Evolutionary conservation across 30 jellyfish, hydroid and myxozoan species (phyloP).

Genomic region (Chrysaora quinquecirrha): DNA sequence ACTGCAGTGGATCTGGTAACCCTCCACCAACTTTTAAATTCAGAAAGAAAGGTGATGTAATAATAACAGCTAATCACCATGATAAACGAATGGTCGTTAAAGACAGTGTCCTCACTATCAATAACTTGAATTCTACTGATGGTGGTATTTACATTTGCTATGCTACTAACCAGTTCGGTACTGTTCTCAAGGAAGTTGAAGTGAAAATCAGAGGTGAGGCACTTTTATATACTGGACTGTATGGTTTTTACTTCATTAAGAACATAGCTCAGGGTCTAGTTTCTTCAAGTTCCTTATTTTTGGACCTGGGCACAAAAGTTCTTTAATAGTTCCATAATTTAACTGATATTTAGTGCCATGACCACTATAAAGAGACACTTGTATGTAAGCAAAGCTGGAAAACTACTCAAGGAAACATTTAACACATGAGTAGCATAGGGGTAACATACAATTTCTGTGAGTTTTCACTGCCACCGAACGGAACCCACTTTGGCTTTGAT

Average conservation of each 20-base stretch:
- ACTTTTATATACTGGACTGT: background rate
- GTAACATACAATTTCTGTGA: too few species aligned
- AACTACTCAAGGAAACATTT: too few species aligned
- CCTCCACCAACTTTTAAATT: conserved; percentile 82
- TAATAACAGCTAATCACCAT: conserved; percentile 13
- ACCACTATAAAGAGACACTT: too few species aligned
- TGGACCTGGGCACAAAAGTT: too few species aligned
- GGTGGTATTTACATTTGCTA: conserved; percentile 64
- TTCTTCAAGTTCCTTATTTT: too few species aligned
- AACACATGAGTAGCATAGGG: too few species aligned
- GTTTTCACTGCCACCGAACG: too few species aligned
- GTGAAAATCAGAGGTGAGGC: conserved; percentile 36
- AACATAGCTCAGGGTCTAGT: background rate
- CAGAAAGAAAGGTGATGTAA: conserved; percentile 18
- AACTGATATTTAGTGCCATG: too few species aligned
- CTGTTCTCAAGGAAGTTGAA: conserved; percentile 52
- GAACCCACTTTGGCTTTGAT: too few species aligned
- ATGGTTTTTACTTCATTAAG: background rate
- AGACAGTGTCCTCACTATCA: conserved; percentile 31
- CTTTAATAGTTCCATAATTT: too few species aligned
- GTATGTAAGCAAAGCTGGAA: too few species aligned
- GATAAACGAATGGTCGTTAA: conserved; percentile 46
- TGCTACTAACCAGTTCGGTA: conserved; percentile 60
- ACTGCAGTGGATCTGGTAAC: conserved; percentile 96
- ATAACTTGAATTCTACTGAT: conserved; percentile 34